A percentile compares a stretch with the other conserved stretches of the same genome.
Evolutionary conservation across 1,140 invertebrate species (phyloP).

Genomic region (Apolygus lucorum): DNA sequence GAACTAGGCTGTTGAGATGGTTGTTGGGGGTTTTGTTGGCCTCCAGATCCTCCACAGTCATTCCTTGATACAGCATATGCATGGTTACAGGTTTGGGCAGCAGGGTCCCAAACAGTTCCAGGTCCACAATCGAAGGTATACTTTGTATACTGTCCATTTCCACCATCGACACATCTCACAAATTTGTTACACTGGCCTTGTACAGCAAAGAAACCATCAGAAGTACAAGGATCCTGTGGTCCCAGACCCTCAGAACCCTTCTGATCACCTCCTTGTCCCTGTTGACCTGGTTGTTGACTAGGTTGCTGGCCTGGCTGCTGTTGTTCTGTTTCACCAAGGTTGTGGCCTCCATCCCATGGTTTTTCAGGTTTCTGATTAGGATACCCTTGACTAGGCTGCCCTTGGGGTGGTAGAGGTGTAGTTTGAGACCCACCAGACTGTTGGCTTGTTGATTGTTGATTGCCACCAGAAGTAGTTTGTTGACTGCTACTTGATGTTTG

Average conservation of each 20-base stretch:
- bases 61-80: conserved; percentile 38
- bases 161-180: conserved; percentile 40
- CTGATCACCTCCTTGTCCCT: conserved; percentile 10
- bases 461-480: conserved; percentile 12
- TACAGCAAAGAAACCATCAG: conserved; percentile 50
- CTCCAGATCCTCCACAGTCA: conserved; percentile 26
- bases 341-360: conserved; percentile 18
- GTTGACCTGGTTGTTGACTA: conserved; percentile 6
- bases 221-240: conserved; percentile 37
- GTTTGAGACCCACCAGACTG: conserved; percentile 28
- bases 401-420: conserved; percentile 21
- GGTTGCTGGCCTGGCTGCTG: conserved; percentile 21
- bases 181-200: conserved; percentile 41
- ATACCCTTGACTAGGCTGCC: conserved; percentile 15
- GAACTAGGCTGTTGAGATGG: conserved; percentile 19
- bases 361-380: conserved; percentile 17
- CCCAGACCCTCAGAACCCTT: neutral
- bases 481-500: conserved; percentile 16
- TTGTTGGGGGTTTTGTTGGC: conserved; percentile 18
- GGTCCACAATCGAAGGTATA: conserved; percentile 41
- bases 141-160: conserved; percentile 38
- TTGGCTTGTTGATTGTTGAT: conserved; percentile 20
- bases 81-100: conserved; percentile 43
- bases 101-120: conserved; percentile 43
- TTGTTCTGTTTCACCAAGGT: conserved; percentile 6